Base-by-base conservation (phyloP, 2,113 vertebrate genomes). In the Micronycteris hirsuta region DNA sequence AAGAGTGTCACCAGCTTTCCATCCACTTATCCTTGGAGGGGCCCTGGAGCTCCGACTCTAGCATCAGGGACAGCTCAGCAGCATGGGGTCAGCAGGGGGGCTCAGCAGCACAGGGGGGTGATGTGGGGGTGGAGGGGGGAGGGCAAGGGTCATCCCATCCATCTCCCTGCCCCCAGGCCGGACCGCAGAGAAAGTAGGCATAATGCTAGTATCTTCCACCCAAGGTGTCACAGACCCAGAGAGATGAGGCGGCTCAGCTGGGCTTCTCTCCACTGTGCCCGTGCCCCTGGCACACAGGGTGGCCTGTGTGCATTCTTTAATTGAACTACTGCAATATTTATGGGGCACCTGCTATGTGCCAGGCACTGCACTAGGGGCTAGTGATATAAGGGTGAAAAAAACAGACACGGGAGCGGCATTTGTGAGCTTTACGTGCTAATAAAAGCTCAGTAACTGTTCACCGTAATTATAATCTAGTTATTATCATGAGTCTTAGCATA, bases 21-120 rank as follows among this genome's bases (percentile, higher is more conserved):
- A 91, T 97, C 81, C 99, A 98, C 33, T 98, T 97, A 52, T 97
- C 95, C 0, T 86, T 54, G 15, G 98, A 98, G 95, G 99, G 98
- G 19, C 90, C 96, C 95, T 98, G 98, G 93, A 99, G 98, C 91
- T 98, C 98, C 47, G 99, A 99, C 65, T 98, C 98, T 10, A 99
- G 98, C 16, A 90, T 97, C 96, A 98, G 98, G 97, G 99, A 98
- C 45, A 98, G 97, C 22, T 99, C 98, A 43, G 98, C 97, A 76
- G 98, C 96, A 99, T 99, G 91, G 3, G 86, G 89, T 41, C 81
- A 24, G 70, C 73, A 36, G 33, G 67, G 45, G 36, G 6, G 26
- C 26, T 38, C 11, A 8, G 86, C 10, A 24, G 5, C 4, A 15
- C 19, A 4, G 12, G 20, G 5, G n/a, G n/a, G n/a, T n/a, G n/a